Evolutionary conservation across 1,140 invertebrate genomes (phyloP), one percentile per base, ranked within the genome.

Genomic region (Maconellicoccus hirsutus): DNA sequence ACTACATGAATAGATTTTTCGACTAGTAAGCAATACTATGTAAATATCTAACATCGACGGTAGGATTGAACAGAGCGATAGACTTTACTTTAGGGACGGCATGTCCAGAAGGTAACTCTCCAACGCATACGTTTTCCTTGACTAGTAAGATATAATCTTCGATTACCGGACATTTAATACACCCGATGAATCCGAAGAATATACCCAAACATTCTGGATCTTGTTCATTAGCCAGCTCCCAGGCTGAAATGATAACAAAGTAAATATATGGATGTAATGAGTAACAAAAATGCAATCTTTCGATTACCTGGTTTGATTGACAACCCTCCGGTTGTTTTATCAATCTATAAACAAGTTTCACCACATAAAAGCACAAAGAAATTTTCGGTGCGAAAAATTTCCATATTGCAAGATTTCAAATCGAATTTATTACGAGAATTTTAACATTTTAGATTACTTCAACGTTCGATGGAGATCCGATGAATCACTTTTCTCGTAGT

Each of bases 341-440:
- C 88, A 84, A 92, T 95, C 93, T 93, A 96, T 26, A 97, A 81
- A 79, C 89, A 92, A 76, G 90, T 84, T 76, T 91, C 86, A 73
- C 89, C 89, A 78, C 92, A 89, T 39, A 92, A 86, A 76, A 96
- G 89, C 77, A 97, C 92, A 80, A 91, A 96, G 82, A 89, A 91
- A 61, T 87, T 85, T 76, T 92, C 88, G 25, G 92, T 93, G 75
- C 89, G 85, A 81, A 93, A 92, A 69, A 96, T 83, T 84, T 96
- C 93, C 91, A 96, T 95, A 79, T 81, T 42, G 69, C 16, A 52
- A 38, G 33, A 38, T 38, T 38, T 38, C 33, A 38, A 38, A 6
- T 38, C 33, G 33, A 38, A 38, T n/a, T 6, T 6, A 38, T 38
- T 14, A 38, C 33, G 33, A 38, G 14, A 38, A 38, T 38, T 7